Conservation (phyloP, 2,888 invertebrate genomes). For the Odiellus spinosus region DNA sequence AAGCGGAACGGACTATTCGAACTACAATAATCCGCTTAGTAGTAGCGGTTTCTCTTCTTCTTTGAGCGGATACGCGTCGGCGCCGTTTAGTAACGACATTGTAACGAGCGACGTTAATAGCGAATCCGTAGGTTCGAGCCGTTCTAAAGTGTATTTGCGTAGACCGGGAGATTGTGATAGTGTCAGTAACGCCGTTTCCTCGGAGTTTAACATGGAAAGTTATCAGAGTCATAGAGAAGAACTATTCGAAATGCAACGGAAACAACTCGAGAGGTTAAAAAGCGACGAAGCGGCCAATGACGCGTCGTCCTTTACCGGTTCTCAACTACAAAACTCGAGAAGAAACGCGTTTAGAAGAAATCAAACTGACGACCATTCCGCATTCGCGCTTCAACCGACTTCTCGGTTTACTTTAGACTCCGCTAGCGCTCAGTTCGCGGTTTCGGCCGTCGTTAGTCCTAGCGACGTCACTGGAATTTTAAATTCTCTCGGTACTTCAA, state of each 20-base stretch:
- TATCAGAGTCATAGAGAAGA: conserved; percentile 31
- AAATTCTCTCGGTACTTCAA: not conserved
- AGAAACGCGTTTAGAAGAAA: too few species aligned
- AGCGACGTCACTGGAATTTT: conserved; percentile 4
- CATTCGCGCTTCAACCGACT: conserved; percentile 26
- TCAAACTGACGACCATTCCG: conserved; percentile 23
- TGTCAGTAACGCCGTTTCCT: not conserved
- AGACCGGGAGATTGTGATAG: conserved; percentile 1
- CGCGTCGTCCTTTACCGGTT: too few species aligned
- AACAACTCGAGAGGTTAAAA: conserved; percentile 30
- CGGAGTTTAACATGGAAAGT: conserved; percentile 29
- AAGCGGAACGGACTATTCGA: not conserved
- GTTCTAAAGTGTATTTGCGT: conserved; percentile 6
- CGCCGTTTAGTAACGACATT: conserved; percentile 3
- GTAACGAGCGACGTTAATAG: conserved; percentile 6
- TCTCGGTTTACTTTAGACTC: conserved; percentile 31
- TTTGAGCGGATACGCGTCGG: too few species aligned
- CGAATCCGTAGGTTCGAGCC: conserved; percentile 9
- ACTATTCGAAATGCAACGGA: conserved; percentile 31
- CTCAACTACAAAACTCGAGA: too few species aligned
- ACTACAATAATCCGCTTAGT: too few species aligned
- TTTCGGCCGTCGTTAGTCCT: conserved; percentile 25
- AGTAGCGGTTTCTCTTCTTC: too few species aligned
- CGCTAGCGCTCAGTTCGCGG: conserved; percentile 31
- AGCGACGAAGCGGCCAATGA: conserved; percentile 18